Percentiles rank a stretch among this genome's conserved stretches.
These are phyloP conservation scores for Eupelmus urozonus DNA, from an alignment of 2,888 invertebrate species.

Conservation along the genomic window DNA sequence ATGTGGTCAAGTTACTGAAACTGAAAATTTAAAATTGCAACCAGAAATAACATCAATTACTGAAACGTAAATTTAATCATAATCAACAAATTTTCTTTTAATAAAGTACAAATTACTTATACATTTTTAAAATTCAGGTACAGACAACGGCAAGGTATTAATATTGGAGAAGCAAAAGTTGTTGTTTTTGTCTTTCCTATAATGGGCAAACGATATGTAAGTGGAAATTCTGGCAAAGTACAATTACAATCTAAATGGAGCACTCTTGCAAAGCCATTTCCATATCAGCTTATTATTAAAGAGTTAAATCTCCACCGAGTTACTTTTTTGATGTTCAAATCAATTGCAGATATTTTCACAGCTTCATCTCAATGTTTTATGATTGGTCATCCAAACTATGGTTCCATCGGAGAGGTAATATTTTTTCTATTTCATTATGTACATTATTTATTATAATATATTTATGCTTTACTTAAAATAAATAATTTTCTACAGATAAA, in stretches of 20 bases:
- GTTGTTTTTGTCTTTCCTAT: conserved; percentile 86
- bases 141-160: conserved; percentile 86
- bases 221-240: conserved; percentile 81
- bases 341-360: conserved; percentile 83
- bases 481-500: conserved; percentile 77
- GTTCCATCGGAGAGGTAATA: conserved; percentile 85
- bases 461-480: background rate
- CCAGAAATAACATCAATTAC: conserved; percentile 74
- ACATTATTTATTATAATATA: background rate
- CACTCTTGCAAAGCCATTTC: conserved; percentile 81
- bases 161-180: conserved; percentile 84
- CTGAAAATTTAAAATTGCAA: background rate
- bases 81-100: conserved; percentile 66
- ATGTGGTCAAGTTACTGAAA: background rate
- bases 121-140: conserved; percentile 79
- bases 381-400: conserved; percentile 88
- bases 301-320: conserved; percentile 78
- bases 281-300: conserved; percentile 83
- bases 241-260: conserved; percentile 87
- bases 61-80: conserved; percentile 78
- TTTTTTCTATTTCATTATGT: background rate
- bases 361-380: conserved; percentile 85
- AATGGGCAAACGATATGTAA: conserved; percentile 83
- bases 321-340: conserved; percentile 74
- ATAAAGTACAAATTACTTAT: too few relatives aligned